Evolutionary conservation across 2,797 vertebrate genomes (phyloP).

Genomic region (Rhinichthys osculus): DNA sequence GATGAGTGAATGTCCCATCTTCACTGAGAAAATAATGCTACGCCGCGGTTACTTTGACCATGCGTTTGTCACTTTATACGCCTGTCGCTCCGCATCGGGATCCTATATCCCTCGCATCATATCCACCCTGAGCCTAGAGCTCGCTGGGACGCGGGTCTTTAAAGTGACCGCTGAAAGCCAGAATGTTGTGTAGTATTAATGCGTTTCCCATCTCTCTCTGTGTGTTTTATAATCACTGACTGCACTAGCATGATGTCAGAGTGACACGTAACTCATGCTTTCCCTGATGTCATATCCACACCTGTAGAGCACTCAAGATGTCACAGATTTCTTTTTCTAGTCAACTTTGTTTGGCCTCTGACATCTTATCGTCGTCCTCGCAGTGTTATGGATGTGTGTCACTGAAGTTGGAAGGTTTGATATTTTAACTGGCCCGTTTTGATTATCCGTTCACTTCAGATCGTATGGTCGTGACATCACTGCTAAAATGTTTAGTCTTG

Average conservation of each 20-base stretch:
- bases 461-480: not conserved
- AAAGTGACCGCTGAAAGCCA: slow-evolving; percentile 20
- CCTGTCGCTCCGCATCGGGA: not conserved
- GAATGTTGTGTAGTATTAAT: slow-evolving; percentile 6
- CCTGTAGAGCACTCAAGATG: not conserved
- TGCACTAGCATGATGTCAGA: slow-evolving; percentile 45
- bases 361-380: not conserved
- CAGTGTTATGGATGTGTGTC: not conserved
- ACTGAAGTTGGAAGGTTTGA: not conserved
- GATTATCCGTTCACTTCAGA: not conserved
- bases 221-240: slow-evolving; percentile 31
- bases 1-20: not conserved
- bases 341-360: not conserved
- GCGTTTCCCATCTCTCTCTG: not conserved
- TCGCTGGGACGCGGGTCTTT: too few relatives aligned
- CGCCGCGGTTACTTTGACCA: not conserved
- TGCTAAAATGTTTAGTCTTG: not conserved
- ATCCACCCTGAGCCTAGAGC: not conserved
- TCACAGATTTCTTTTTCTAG: not conserved
- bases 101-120: not conserved
- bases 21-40: not conserved
- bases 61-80: not conserved
- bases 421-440: not conserved
- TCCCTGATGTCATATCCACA: slow-evolving; percentile 19
- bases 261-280: slow-evolving; percentile 6